Percentiles rank a stretch among this genome's conserved stretches.
These are phyloP conservation scores for Falco concolor DNA, from an alignment of 2,797 vertebrate genomes.

Conservation along the genomic window DNA sequence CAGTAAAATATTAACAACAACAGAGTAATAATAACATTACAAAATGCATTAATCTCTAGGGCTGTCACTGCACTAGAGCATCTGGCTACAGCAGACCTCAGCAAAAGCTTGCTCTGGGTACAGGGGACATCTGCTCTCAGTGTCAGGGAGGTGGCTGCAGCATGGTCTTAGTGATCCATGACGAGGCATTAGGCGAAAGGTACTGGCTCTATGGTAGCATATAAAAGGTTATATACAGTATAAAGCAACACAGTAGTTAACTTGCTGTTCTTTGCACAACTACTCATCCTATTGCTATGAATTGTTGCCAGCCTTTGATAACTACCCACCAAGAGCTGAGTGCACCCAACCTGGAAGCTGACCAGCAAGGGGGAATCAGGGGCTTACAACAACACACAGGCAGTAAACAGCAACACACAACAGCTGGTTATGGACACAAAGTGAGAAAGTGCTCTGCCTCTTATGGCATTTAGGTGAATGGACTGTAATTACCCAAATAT, in stretches of 20 bases:
- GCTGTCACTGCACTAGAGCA: background rate
- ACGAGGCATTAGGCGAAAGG: background rate
- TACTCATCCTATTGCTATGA: background rate
- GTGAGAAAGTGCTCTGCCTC: constrained; percentile 21
- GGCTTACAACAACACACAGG: background rate
- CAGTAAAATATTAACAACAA: constrained; percentile 16
- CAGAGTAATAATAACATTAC: background rate
- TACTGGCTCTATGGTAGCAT: background rate
- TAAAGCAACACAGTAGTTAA: background rate
- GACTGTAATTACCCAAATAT: constrained; percentile 66
- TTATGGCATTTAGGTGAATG: constrained; percentile 33
- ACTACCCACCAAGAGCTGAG: background rate
- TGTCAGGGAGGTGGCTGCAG: background rate
- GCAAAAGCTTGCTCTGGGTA: background rate
- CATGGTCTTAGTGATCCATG: background rate
- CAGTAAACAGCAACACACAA: background rate
- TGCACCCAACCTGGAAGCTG: background rate
- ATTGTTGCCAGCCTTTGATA: background rate
- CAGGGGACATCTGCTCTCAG: background rate
- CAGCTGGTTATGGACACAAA: background rate
- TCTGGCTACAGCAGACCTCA: background rate
- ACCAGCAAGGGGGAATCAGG: background rate
- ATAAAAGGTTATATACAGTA: too few species aligned
- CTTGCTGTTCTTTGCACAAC: background rate
- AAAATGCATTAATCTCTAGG: background rate